Evolutionary conservation across 2,888 invertebrate genomes (phyloP).

Genomic region (Margaritifera margaritifera): DNA sequence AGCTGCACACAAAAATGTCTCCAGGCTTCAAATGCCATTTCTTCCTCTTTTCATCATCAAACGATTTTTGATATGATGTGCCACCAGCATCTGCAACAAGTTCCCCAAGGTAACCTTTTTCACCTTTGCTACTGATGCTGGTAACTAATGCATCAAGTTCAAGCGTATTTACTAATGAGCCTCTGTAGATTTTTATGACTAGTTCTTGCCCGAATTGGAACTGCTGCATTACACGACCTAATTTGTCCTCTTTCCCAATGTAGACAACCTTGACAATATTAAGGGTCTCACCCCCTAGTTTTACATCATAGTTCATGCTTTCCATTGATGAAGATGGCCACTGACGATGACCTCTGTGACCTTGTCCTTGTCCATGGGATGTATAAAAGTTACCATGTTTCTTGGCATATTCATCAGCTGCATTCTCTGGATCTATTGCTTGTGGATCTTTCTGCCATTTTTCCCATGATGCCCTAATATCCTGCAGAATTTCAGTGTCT

Average conservation of each 20-base stretch:
- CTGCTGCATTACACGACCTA: background rate
- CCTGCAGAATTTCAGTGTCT: conserved; percentile 25
- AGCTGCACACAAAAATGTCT: background rate
- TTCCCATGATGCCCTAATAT: conserved; percentile 19
- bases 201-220: conserved; percentile 3
- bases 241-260: background rate
- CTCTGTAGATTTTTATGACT: conserved; percentile 6
- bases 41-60: background rate
- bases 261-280: background rate
- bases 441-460: conserved; percentile 20
- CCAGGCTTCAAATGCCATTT: background rate
- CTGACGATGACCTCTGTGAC: conserved; percentile 2
- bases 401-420: conserved; percentile 11
- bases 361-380: conserved; percentile 2
- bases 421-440: conserved; percentile 6
- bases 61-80: background rate
- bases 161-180: conserved; percentile 1
- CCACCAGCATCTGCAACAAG: conserved; percentile 4
- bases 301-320: too few relatives aligned
- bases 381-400: conserved; percentile 1
- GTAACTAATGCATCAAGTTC: too few relatives aligned
- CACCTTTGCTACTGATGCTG: too few relatives aligned
- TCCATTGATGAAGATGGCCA: background rate
- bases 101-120: conserved; percentile 3
- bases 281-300: too few relatives aligned